A percentile compares a stretch with the other conserved stretches of the same genome.
phyloP scores from a whole-genome alignment of 2,888 invertebrate species.

The Campoplex nolae region DNA sequence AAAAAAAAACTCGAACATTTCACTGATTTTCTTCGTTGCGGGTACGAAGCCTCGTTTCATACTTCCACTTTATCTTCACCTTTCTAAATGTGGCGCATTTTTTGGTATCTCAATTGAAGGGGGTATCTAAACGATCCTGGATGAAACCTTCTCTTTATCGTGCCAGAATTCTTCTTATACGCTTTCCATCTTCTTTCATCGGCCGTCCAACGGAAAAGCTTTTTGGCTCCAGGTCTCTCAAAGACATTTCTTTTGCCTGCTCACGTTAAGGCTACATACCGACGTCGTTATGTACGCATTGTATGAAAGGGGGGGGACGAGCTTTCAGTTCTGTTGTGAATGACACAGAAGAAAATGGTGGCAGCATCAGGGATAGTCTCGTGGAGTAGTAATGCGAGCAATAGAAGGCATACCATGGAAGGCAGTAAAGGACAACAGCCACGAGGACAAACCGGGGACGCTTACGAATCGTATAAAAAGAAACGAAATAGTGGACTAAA shows the following conservation, averaged over 20 bases:
- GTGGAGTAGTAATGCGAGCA: conserved; percentile 49
- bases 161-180: conserved; percentile 37
- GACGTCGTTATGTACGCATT: conserved; percentile 55
- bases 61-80: neutral
- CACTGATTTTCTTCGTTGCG: neutral
- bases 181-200: conserved; percentile 60
- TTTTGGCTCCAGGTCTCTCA: conserved; percentile 33
- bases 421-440: conserved; percentile 34
- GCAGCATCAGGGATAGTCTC: neutral
- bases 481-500: neutral
- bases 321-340: conserved; percentile 53
- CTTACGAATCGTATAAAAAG: conserved; percentile 40
- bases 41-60: neutral
- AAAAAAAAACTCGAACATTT: neutral
- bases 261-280: conserved; percentile 36
- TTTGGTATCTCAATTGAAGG: conserved; percentile 78
- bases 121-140: conserved; percentile 78
- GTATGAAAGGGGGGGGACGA: conserved; percentile 31
- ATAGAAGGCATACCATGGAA: conserved; percentile 40
- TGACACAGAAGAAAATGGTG: conserved; percentile 55
- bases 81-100: conserved; percentile 68
- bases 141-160: conserved; percentile 69
- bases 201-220: conserved; percentile 29
- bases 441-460: neutral
- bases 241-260: conserved; percentile 48